These are phyloP conservation scores for Hydrolagus affinis DNA, from an alignment of 2,113 vertebrate species.

Conservation along the genomic window DNA sequence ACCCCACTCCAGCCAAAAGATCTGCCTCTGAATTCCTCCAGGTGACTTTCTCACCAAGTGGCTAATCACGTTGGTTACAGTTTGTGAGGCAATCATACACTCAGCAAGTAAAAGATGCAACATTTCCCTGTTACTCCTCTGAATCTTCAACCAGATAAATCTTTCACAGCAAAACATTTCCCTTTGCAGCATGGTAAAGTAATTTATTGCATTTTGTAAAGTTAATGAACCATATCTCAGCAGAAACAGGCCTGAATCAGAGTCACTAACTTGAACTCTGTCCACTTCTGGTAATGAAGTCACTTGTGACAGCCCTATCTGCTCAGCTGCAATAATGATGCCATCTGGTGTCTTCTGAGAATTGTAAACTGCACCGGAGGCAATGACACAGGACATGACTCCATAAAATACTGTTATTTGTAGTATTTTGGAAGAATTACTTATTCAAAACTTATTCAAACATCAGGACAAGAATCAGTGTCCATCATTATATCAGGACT, in stretches of 20 bases:
- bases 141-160: not conserved
- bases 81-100: too few species aligned
- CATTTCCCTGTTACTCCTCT: not conserved
- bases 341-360: not conserved
- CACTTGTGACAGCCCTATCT: not conserved
- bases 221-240: not conserved
- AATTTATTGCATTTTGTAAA: too few species aligned
- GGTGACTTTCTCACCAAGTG: not conserved
- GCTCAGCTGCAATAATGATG: not conserved
- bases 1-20: too few species aligned
- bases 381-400: slow-evolving; percentile 9
- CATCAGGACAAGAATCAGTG: not conserved
- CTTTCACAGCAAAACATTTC: not conserved
- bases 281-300: not conserved
- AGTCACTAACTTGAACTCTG: not conserved
- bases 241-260: not conserved
- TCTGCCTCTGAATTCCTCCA: too few species aligned
- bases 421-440: not conserved
- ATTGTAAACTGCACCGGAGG: not conserved
- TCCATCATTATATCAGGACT: not conserved
- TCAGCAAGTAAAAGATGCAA: too few species aligned
- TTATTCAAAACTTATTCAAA: too few species aligned
- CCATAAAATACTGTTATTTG: not conserved
- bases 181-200: not conserved
- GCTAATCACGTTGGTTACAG: too few species aligned